Base-by-base conservation (phyloP, 2,797 vertebrate species). In the Myripristis murdjan region DNA sequence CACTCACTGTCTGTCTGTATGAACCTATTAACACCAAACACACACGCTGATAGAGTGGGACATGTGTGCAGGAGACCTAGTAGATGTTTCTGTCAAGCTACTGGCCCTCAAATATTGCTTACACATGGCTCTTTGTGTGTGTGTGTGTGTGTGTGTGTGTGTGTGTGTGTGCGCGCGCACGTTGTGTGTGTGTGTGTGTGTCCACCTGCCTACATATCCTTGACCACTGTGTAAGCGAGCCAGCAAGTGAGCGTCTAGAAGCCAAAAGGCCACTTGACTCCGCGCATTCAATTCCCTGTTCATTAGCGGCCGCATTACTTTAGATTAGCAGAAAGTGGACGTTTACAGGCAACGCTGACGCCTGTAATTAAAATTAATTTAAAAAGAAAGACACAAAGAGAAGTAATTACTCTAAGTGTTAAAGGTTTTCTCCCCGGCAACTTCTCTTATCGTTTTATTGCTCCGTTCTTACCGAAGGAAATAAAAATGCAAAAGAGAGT, bases 341-440 rank as follows among this genome's bases (percentile, higher is more conserved):
- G 91, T 93, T 92, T 91, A 92, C 91, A 92, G 87, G 84, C 89
- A 79, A 85, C 66, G 59, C 81, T 73, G 87, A 89, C 56, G 84
- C 83, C 77, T 84, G 77, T 92, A 90, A 94, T 94, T 93, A 91
- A 91, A 94, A 94, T 91, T 84, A 86, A 92, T 91, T 90, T 88
- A 77, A 84, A 89, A 84, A 86, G 70, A 86, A 88, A 88, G 80
- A 87, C 78, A 92, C 91, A 92, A 91, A 90, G 87, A 89, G 88
- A 93, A 91, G 87, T 93, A 93, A 95, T 95, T 94, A 94, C 80
- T 90, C 81, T 59, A 84, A 90, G 86, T 92, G 85, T 89, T 85
- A 86, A 88, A 89, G 86, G 87, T 87, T 91, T 90, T 85, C 82
- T 87, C 81, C 86, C 89, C 77, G 78, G 91, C 88, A 91, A 92